phyloP scores from a whole-genome alignment of 2,888 invertebrate species.

The Tipula helvola region DNA sequence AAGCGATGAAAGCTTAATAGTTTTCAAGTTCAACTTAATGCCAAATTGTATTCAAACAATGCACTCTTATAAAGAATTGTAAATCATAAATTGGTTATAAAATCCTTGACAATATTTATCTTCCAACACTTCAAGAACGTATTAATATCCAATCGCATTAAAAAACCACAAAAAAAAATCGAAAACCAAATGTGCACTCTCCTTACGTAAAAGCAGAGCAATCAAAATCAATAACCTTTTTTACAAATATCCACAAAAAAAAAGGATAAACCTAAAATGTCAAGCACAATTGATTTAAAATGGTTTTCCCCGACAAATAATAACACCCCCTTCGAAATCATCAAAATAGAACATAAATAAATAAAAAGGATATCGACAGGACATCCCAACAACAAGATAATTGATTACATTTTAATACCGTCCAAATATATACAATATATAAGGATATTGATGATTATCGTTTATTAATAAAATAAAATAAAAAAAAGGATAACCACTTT shows the following conservation, averaged over 20 bases:
- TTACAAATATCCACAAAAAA: background rate
- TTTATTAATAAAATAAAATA: background rate
- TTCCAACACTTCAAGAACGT: background rate
- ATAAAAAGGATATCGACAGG: background rate
- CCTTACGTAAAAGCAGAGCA: background rate
- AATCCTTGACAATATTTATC: no score
- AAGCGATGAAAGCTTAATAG: no score
- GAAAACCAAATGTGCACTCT: background rate
- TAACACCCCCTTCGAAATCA: background rate
- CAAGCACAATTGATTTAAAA: background rate
- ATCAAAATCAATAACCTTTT: background rate
- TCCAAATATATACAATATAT: background rate
- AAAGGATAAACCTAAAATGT: background rate
- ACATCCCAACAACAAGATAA: background rate
- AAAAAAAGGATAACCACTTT: background rate
- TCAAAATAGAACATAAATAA: background rate
- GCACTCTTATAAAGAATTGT: no score
- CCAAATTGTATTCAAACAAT: no score
- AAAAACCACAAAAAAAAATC: background rate
- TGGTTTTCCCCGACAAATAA: background rate
- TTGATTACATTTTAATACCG: background rate
- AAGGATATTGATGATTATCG: slow-evolving; percentile 4
- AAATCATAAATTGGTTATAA: no score
- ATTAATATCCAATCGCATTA: background rate
- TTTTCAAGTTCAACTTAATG: no score